Conservation (phyloP, 2,888 invertebrate genomes). For the Hedychridium roseum region DNA sequence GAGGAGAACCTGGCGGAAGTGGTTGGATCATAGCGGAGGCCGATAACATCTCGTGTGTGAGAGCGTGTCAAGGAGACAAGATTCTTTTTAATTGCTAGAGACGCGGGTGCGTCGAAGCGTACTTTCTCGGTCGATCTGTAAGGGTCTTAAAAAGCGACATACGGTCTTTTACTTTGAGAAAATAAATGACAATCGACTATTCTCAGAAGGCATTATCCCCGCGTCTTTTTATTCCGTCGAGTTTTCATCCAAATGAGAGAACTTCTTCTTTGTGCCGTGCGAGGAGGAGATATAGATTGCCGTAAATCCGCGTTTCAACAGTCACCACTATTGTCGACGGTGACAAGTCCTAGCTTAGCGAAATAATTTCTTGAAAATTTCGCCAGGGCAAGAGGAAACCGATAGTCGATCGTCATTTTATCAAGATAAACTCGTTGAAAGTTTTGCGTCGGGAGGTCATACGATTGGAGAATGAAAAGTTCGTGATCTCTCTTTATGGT, state of each 20-base stretch:
- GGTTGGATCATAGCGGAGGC: constrained; percentile 15
- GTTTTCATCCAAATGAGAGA: neutral
- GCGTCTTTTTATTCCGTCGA: neutral
- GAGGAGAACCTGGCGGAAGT: constrained; percentile 24
- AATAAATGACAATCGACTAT: constrained; percentile 32
- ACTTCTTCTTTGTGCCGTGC: neutral
- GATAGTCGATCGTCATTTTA: constrained; percentile 18
- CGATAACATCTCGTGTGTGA: constrained; percentile 40
- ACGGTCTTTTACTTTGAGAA: constrained; percentile 26
- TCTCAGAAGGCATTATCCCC: too few species aligned
- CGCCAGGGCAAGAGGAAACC: constrained; percentile 3
- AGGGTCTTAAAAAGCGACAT: constrained; percentile 36
- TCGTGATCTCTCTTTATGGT: neutral
- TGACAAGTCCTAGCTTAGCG: too few species aligned
- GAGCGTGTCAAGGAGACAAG: constrained; percentile 35
- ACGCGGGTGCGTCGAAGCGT: constrained; percentile 40
- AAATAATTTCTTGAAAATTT: too few species aligned
- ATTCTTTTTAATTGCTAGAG: constrained; percentile 36
- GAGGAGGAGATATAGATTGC: neutral
- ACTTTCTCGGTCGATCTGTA: constrained; percentile 50
- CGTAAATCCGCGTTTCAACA: too few species aligned
- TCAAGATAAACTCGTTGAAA: constrained; percentile 11
- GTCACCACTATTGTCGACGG: too few species aligned
- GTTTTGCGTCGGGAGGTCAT: constrained; percentile 8
- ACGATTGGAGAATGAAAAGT: constrained; percentile 5